Base-by-base conservation (phyloP, 2,888 invertebrate species). In the Drosophila rubida region DNA sequence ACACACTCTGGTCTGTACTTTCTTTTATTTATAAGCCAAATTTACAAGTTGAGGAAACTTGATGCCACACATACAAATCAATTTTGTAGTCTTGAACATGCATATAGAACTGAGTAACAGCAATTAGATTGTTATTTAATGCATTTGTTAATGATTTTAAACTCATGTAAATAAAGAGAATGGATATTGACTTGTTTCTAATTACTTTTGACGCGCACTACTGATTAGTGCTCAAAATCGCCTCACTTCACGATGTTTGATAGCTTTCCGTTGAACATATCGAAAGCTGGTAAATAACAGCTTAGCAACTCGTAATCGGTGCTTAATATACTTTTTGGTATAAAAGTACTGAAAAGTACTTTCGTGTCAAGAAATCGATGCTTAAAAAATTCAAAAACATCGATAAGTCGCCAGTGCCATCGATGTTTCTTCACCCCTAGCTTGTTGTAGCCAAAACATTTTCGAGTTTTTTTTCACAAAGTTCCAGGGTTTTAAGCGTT, bases 71-170 rank as follows among this genome's bases (percentile, higher is more conserved):
- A 72, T 62, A 69, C 68, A 80, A 72, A 63, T 63, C 4, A 42
- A 68, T 65, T 80, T 84, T 80, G 77, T 83, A 79, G 55, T 64
- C 66, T 66, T 67, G 61, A 55, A 66, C 59, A 69, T 73, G 68
- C 76, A 73, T 68, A 39, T 39, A 72, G 80, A 68, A 82, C 86
- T 85, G 83, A 76, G 70, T 68, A 82, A 85, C 76, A 70, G 14
- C 66, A 53, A 49, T 53, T 53, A 41, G 35, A 69, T 76, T 83
- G 80, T 85, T 87, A 77, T 78, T 80, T 66, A 66, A 76, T 77
- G 77, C 84, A 86, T 87, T 83, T 85, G 79, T 77, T 88, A 80
- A 80, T 75, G 77, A 83, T 82, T 78, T 79, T 80, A 88, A 83
- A 73, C 68, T 73, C 65, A 73, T 83, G 82, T 85, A 85, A 87